phyloP scores from a whole-genome alignment of 2,797 vertebrate genomes.

The Hippoglossus hippoglossus region DNA sequence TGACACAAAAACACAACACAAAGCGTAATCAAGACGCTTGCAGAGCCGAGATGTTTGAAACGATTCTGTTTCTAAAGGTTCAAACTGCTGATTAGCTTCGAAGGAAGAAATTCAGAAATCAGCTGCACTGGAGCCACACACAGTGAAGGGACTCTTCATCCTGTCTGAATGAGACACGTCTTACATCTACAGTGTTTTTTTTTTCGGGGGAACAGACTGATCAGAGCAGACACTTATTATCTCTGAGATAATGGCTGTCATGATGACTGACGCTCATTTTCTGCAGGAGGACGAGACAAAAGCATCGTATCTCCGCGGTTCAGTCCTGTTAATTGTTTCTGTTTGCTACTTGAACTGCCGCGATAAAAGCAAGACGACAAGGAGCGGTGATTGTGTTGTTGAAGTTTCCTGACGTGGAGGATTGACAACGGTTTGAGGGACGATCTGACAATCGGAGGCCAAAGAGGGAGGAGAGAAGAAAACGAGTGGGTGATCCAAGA shows the following conservation, averaged over 20 bases:
- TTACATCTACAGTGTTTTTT: background rate
- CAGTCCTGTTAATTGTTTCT: background rate
- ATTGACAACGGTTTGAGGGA: slow-evolving; percentile 1
- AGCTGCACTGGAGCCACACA: background rate
- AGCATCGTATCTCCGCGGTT: slow-evolving; percentile 11
- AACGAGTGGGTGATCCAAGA: background rate
- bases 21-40: slow-evolving; percentile 4
- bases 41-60: background rate
- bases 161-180: background rate
- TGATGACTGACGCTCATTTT: slow-evolving; percentile 19
- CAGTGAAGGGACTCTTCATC: background rate
- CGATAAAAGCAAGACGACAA: background rate
- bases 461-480: background rate
- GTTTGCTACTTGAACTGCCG: background rate
- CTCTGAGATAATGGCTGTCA: slow-evolving; percentile 22
- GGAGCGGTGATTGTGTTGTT: background rate
- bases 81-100: background rate
- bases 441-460: background rate
- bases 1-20: background rate
- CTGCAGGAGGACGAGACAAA: background rate
- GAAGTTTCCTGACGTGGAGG: background rate
- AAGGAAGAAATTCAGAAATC: background rate
- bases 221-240: slow-evolving; percentile 30
- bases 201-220: slow-evolving; percentile 5
- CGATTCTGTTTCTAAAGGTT: background rate